Evolutionary conservation across 2,113 vertebrate species (phyloP).

Genomic region (Montifringilla adamsi): DNA sequence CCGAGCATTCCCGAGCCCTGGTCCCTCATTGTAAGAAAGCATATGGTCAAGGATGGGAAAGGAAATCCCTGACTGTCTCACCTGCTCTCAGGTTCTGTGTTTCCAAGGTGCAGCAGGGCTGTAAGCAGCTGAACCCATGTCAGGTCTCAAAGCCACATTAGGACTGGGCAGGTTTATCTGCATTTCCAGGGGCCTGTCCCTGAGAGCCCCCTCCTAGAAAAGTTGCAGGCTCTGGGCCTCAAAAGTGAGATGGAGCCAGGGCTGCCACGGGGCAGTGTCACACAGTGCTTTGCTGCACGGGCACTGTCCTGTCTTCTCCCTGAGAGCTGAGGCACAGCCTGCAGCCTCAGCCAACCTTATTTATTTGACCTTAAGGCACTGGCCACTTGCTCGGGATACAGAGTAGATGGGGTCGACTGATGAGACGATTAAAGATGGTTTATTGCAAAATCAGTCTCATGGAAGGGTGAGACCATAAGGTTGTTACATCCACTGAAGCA

Average conservation of each 20-base stretch:
- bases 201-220: background rate
- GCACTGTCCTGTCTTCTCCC: rapidly evolving
- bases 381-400: background rate
- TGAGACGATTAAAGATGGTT: background rate
- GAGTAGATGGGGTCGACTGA: background rate
- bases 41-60: background rate
- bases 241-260: background rate
- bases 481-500: background rate
- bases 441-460: background rate
- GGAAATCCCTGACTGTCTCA: rapidly evolving
- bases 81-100: background rate
- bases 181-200: background rate
- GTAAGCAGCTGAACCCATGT: background rate
- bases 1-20: background rate
- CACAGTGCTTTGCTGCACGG: rapidly evolving
- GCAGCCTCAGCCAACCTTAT: background rate
- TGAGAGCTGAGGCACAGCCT: background rate
- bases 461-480: background rate
- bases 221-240: background rate
- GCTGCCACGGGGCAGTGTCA: background rate
- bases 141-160: background rate
- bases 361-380: background rate
- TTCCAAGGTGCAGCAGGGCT: background rate
- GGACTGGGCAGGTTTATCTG: background rate
- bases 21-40: background rate